Base-by-base conservation (phyloP, 2,888 invertebrate genomes). In the Oligia latruncula region DNA sequence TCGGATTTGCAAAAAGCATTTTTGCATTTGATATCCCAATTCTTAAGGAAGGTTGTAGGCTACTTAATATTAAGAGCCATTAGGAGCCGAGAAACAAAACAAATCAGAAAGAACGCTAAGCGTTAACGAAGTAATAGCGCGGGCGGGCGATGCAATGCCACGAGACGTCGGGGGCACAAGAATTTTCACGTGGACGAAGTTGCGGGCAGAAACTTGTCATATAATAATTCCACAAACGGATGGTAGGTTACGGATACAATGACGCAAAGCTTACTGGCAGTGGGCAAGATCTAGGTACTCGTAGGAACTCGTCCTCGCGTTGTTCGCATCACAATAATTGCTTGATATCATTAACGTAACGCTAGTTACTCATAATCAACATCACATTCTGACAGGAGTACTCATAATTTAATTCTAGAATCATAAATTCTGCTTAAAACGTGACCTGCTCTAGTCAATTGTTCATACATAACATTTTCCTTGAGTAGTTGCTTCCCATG, bases 341-440 rank as follows among this genome's bases (percentile, higher is more conserved):
- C 58, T 52, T 67, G 66, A 66, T 64, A 60, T 35, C 46, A 85
- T 62, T 71, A 78, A 58, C 20, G n/a, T 11, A 11, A n/a, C n/a
- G 55, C 15, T 65, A 76, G n/a, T 83, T 74, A 84, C 49, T 85
- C 71, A 77, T 72, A 77, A 79, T 74, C 64, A 74, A 46, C 74
- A 66, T 80, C 71, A 80, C 80, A 87, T 35, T 77, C 65, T 67
- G 87, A 83, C 83, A 87, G 62, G 71, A 73, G 40, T n/a, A 78
- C 49, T 68, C 73, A 71, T 77, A 52, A 79, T 72, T 73, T 13
- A 74, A 84, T 77, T 77, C 80, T 68, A 85, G 52, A 84, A 71
- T 74, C 64, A 75, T 84, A 67, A 64, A 67, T 67, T 58, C 35
- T 71, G 72, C 66, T 74, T 67, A 67, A 76, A 86, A 86, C 83